Evolutionary conservation across 2,888 invertebrate genomes (phyloP).

Genomic region (Conops quadrifasciatus): DNA sequence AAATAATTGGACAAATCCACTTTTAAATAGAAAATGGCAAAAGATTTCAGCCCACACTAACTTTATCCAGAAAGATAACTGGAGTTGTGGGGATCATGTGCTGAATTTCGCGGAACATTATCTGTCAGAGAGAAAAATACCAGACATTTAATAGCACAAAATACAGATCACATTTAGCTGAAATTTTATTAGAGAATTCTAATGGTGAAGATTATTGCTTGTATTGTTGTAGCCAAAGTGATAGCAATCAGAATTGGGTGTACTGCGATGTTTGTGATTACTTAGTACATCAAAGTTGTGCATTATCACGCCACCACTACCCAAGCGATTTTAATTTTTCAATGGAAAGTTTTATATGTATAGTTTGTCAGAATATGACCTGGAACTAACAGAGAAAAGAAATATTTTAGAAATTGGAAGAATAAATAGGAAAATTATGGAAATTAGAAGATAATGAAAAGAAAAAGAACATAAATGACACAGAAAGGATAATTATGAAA

Average conservation of each 20-base stretch:
- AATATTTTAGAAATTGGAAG: not conserved
- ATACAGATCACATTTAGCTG: not conserved
- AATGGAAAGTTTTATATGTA: not conserved
- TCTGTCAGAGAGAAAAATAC: not conserved
- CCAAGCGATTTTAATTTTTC: not conserved
- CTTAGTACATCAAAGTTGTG: not conserved
- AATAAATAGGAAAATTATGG: not conserved
- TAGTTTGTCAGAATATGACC: not conserved
- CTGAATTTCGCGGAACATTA: not conserved
- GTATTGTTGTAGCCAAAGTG: conserved; percentile 1
- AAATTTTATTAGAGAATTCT: not conserved
- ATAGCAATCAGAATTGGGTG: not conserved
- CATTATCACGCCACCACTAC: conserved; percentile 5
- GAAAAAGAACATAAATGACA: too few species aligned
- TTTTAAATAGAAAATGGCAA: not conserved
- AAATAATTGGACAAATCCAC: not conserved
- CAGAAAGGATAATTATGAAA: too few species aligned
- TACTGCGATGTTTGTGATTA: not conserved
- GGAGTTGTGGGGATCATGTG: not conserved
- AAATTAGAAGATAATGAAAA: too few species aligned
- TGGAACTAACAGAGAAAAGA: not conserved
- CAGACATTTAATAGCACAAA: not conserved
- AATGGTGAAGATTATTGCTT: conserved; percentile 6
- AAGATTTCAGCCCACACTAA: not conserved
- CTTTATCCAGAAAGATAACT: not conserved